Conservation (phyloP, 1,140 invertebrate genomes). For the Drosophila santomea region DNA sequence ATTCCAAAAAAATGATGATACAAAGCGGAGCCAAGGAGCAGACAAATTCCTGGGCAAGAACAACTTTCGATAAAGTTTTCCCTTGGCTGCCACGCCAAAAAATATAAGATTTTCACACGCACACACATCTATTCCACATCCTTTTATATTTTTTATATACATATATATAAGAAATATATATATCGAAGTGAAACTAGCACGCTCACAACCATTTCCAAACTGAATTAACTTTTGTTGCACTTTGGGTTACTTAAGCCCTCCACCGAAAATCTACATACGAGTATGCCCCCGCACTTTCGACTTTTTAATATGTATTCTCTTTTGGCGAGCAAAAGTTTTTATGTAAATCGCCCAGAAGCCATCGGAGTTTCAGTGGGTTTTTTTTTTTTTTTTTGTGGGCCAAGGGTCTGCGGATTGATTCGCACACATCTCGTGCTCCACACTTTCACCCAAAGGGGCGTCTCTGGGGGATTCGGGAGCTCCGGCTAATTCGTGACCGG, state of each 20-base stretch:
- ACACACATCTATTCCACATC: constrained; percentile 3
- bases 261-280: constrained; percentile 45
- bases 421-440: constrained; percentile 12
- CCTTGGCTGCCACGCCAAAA: constrained; percentile 31
- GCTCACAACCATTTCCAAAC: constrained; percentile 72
- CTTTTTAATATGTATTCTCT: constrained; percentile 11
- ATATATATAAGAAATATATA: too few relatives aligned
- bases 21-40: background rate
- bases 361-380: background rate
- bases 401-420: constrained; percentile 21
- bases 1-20: constrained; percentile 8
- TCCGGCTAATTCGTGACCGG: constrained; percentile 26
- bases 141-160: too few relatives aligned
- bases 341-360: constrained; percentile 53
- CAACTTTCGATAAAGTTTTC: constrained; percentile 66
- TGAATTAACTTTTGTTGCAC: constrained; percentile 79
- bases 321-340: constrained; percentile 35
- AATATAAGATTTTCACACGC: constrained; percentile 51
- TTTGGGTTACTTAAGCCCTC: constrained; percentile 36
- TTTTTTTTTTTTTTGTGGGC: background rate
- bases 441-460: constrained; percentile 1
- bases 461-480: constrained; percentile 9
- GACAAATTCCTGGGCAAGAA: constrained; percentile 12
- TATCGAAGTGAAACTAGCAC: constrained; percentile 35
- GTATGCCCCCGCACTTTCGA: background rate